A percentile compares a stretch with the other conserved stretches of the same genome.
Evolutionary conservation across 35 echinoderm and acorn worm genomes (phyloP).

Genomic region (Eucidaris tribuloides): DNA sequence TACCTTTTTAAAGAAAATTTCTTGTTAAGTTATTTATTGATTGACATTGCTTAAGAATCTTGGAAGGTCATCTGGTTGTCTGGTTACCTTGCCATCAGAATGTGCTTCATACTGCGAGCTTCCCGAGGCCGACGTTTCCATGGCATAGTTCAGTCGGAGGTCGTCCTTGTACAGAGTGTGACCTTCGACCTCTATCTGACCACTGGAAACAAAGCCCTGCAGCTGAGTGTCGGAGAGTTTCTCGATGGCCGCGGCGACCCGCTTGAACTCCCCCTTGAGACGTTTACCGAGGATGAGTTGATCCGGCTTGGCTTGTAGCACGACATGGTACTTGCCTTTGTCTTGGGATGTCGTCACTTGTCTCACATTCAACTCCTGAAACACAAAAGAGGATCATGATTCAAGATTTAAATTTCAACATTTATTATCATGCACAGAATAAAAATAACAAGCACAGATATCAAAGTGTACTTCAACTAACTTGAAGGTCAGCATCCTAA

Average conservation of each 20-base stretch:
- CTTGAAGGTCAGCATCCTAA: too few relatives aligned
- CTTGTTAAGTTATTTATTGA: too few relatives aligned
- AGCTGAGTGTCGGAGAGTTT: conserved; percentile 79
- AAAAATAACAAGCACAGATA: too few relatives aligned
- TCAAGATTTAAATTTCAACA: too few relatives aligned
- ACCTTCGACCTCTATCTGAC: conserved; percentile 84
- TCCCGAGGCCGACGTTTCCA: conserved; percentile 21
- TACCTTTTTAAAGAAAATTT: too few relatives aligned
- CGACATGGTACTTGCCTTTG: conserved; percentile 87
- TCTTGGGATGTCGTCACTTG: conserved; percentile 81
- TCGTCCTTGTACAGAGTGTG: conserved; percentile 73
- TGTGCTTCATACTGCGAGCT: conserved; percentile 90
- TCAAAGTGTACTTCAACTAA: too few relatives aligned
- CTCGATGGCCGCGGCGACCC: conserved; percentile 62
- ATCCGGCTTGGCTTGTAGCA: conserved; percentile 84
- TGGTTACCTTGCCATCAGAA: conserved; percentile 93
- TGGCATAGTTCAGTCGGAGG: conserved; percentile 70
- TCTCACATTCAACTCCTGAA: conserved; percentile 88
- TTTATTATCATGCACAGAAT: too few relatives aligned
- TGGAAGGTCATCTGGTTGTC: not conserved
- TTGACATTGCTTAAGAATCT: too few relatives aligned
- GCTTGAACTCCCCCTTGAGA: conserved; percentile 85
- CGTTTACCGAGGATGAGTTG: conserved; percentile 86
- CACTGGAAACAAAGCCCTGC: conserved; percentile 60
- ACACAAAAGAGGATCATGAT: too few relatives aligned